phyloP scores from a whole-genome alignment of 2,888 invertebrate species.

The Hyposoter didymator region DNA sequence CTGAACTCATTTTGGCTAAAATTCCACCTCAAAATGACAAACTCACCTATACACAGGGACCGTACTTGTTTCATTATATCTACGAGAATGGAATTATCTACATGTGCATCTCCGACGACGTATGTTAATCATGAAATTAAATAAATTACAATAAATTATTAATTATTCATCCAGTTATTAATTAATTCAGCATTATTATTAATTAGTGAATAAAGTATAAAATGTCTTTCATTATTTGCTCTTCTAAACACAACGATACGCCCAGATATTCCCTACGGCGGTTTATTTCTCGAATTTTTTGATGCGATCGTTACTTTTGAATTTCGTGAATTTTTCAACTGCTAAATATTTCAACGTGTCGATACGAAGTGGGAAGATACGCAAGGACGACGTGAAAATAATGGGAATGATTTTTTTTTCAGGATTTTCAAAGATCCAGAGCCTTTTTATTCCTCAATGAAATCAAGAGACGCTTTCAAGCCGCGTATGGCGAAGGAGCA shows the following conservation, averaged over 20 bases:
- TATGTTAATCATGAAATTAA: slow-evolving; percentile 85
- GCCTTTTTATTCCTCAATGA: slow-evolving; percentile 96
- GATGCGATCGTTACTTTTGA: neutral
- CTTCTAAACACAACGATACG: no score
- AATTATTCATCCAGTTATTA: neutral
- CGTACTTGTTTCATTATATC: slow-evolving; percentile 96
- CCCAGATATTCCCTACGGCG: neutral
- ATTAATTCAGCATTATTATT: neutral
- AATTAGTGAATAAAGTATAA: neutral
- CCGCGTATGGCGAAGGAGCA: slow-evolving; percentile 92
- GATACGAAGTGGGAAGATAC: neutral
- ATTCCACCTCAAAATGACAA: slow-evolving; percentile 96
- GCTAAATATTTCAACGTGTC: neutral
- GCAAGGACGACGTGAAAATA: no score
- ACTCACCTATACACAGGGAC: slow-evolving; percentile 96
- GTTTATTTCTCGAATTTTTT: neutral
- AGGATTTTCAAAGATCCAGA: slow-evolving; percentile 97
- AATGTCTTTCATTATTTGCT: no score
- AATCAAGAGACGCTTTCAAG: slow-evolving; percentile 94
- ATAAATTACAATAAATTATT: no score
- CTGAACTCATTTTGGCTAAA: slow-evolving; percentile 94
- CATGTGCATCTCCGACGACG: slow-evolving; percentile 97
- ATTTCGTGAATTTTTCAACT: neutral
- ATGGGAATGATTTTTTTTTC: slow-evolving; percentile 75
- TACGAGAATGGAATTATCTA: slow-evolving; percentile 94